Conservation (phyloP, 2,888 invertebrate species). For the Idaea biselata region DNA sequence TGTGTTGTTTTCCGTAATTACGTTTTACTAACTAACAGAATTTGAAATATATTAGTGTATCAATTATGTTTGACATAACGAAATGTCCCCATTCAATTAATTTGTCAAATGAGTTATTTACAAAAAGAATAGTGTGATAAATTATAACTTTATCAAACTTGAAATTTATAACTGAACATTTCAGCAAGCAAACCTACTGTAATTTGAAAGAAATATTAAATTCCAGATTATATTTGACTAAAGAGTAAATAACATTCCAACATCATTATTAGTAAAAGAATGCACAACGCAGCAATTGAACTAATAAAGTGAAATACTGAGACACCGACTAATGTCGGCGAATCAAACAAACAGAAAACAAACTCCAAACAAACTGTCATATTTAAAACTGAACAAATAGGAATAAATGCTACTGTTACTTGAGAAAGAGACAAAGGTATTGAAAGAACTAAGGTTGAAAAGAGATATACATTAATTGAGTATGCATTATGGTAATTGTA, state of each 20-base stretch:
- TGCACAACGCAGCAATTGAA: conserved; percentile 50
- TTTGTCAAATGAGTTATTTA: no score
- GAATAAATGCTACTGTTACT: conserved; percentile 49
- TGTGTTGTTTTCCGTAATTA: no score
- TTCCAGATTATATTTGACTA: not conserved
- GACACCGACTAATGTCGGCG: conserved; percentile 49
- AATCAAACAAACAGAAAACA: conserved; percentile 65
- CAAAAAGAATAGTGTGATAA: no score
- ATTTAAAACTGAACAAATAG: conserved; percentile 57
- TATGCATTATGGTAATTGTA: conserved; percentile 26
- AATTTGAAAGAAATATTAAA: not conserved
- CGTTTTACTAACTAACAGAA: no score
- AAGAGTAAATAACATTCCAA: conserved; percentile 10
- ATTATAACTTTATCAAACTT: no score
- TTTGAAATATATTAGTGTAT: no score
- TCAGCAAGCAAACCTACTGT: no score
- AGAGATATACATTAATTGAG: conserved; percentile 39
- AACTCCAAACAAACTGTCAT: conserved; percentile 58
- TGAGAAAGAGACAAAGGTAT: conserved; percentile 51
- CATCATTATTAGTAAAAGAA: conserved; percentile 37
- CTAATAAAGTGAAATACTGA: conserved; percentile 48
- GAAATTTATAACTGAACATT: no score
- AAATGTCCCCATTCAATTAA: no score
- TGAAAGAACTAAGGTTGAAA: conserved; percentile 34
- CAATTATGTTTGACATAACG: no score